Evolutionary conservation across 2,113 vertebrate genomes (phyloP).

Genomic region (Gambusia holbrooki): DNA sequence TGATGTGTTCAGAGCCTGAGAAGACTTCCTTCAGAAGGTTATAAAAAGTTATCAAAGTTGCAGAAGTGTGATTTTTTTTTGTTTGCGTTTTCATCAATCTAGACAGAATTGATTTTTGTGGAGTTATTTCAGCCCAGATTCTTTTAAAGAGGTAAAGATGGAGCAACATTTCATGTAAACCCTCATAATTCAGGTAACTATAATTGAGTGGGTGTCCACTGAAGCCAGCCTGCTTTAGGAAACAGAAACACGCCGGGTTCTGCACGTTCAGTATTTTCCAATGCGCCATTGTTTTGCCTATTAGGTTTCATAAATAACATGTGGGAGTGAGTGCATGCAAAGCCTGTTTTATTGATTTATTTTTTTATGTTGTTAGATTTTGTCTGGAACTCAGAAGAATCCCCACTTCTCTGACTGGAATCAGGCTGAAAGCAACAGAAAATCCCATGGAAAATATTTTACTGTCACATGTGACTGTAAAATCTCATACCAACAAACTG

Average conservation of each 20-base stretch:
- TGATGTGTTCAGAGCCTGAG: not conserved
- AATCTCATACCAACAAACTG: not conserved
- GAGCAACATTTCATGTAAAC: conserved; percentile 10
- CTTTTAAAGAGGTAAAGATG: not conserved
- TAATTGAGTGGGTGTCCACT: conserved; percentile 5
- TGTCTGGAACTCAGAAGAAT: not conserved
- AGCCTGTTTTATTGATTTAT: not conserved
- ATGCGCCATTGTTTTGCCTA: not conserved
- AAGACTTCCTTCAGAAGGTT: not conserved
- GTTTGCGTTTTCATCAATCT: not conserved
- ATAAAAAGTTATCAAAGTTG: not conserved
- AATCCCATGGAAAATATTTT: not conserved
- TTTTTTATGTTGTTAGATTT: not conserved
- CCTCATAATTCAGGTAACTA: conserved; percentile 9
- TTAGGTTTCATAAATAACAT: not conserved
- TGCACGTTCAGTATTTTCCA: conserved; percentile 1
- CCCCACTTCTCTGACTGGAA: not conserved
- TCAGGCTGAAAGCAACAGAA: not conserved
- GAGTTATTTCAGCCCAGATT: rapidly evolving
- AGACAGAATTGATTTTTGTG: not conserved
- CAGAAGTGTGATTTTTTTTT: not conserved
- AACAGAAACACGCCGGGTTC: not conserved
- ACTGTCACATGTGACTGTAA: not conserved
- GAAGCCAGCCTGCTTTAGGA: not conserved
- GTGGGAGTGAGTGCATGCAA: not conserved